These are phyloP conservation scores for Aptenodytes patagonicus DNA, from an alignment of 2,113 vertebrate genomes.

Conservation along the genomic window DNA sequence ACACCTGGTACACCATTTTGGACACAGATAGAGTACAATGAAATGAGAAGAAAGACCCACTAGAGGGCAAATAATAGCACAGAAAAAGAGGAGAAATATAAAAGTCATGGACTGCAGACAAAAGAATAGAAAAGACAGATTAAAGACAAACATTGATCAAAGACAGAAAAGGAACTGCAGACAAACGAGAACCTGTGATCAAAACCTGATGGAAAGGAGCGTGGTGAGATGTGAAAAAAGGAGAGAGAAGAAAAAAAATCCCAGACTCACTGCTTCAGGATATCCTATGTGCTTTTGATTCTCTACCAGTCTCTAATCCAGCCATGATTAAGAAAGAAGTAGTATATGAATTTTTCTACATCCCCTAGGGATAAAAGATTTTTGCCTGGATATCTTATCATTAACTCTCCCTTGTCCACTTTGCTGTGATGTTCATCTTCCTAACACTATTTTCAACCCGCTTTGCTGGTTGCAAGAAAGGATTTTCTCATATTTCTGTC, in stretches of 20 bases:
- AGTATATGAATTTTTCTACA: neutral
- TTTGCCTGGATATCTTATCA: neutral
- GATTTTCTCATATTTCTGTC: neutral
- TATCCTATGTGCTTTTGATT: neutral
- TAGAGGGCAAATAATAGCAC: constrained; percentile 25
- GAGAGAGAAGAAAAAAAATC: neutral
- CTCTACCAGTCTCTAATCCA: neutral
- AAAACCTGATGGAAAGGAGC: constrained; percentile 20
- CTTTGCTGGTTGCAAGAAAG: neutral
- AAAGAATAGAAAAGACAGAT: constrained; percentile 27
- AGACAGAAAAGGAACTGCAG: neutral
- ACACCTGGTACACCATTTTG: neutral
- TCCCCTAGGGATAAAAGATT: neutral
- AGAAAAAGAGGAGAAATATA: neutral
- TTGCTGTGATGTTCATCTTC: neutral
- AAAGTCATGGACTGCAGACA: neutral
- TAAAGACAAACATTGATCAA: constrained; percentile 53
- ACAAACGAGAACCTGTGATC: constrained; percentile 20
- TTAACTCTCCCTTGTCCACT: neutral
- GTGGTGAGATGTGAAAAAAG: neutral
- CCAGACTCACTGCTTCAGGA: neutral
- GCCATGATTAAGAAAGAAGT: neutral
- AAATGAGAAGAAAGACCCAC: neutral
- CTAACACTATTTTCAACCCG: neutral
- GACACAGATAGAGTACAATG: neutral